These are phyloP conservation scores for Nothoprocta pentlandii DNA, from an alignment of 2,113 vertebrate genomes.

Conservation along the genomic window DNA sequence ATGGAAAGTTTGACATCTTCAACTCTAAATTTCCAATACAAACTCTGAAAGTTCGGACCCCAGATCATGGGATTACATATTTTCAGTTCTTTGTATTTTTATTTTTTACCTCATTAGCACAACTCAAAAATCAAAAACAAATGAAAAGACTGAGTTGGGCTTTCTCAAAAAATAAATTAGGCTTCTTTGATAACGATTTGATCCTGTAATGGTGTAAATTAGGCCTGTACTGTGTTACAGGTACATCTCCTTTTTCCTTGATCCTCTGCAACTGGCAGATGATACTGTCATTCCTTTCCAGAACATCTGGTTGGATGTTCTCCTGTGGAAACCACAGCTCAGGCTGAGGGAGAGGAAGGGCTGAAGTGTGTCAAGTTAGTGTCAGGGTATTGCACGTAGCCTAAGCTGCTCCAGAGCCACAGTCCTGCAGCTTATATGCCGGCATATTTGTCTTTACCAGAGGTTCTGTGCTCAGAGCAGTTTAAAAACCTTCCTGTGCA, in stretches of 20 bases:
- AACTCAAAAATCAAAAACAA: background rate
- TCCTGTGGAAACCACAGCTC: background rate
- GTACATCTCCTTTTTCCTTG: background rate
- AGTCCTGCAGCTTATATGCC: too few species aligned
- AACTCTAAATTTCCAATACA: too few species aligned
- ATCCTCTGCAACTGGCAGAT: background rate
- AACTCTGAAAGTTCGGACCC: background rate
- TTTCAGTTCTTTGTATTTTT: background rate
- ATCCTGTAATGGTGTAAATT: background rate
- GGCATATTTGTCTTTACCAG: background rate
- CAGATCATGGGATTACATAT: background rate
- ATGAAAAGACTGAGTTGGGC: background rate
- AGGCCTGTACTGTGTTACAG: background rate
- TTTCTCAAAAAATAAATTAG: background rate
- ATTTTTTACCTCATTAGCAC: background rate
- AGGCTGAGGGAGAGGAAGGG: background rate
- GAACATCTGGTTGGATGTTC: background rate
- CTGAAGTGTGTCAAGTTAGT: background rate
- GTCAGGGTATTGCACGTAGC: background rate
- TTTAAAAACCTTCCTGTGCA: background rate
- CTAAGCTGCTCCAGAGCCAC: background rate
- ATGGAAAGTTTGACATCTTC: background rate
- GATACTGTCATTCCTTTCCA: background rate
- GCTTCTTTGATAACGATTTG: background rate
- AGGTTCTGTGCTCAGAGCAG: background rate